Evolutionary conservation across 2,797 vertebrate genomes (phyloP).

Genomic region (Tolypeutes matacus): DNA sequence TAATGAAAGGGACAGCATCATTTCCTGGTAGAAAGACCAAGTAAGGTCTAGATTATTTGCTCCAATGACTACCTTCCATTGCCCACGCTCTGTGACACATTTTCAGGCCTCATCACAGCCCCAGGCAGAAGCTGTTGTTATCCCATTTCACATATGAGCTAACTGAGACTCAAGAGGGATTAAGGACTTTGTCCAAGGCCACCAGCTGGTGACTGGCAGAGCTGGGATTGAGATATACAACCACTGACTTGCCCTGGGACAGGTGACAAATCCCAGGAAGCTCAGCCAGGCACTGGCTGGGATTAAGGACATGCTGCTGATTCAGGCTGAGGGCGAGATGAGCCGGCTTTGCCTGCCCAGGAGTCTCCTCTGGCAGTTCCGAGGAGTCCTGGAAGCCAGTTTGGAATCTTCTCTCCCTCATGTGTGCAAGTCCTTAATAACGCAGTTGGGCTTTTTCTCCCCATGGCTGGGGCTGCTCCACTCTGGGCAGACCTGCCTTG

Average conservation of each 20-base stretch:
- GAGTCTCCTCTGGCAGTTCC: neutral
- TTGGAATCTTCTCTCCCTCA: neutral
- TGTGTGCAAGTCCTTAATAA: neutral
- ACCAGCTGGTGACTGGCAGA: neutral
- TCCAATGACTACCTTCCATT: neutral
- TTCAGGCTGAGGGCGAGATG: neutral
- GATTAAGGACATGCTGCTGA: neutral
- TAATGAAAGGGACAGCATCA: constrained; percentile 56
- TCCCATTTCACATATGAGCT: neutral
- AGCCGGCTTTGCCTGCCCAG: neutral
- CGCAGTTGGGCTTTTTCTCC: neutral
- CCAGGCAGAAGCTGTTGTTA: neutral
- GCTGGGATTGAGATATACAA: neutral
- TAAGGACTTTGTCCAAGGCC: neutral
- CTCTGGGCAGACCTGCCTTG: neutral
- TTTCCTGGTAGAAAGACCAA: constrained; percentile 40
- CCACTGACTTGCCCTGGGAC: neutral
- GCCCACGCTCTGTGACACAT: neutral
- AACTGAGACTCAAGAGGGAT: neutral
- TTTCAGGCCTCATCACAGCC: neutral
- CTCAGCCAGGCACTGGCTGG: neutral
- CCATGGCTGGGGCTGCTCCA: neutral
- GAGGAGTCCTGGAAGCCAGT: neutral
- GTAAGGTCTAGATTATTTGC: neutral
- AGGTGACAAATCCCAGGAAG: neutral